Base-by-base conservation (phyloP, 2,797 vertebrate species). In the Crocodylus rhombifer region DNA sequence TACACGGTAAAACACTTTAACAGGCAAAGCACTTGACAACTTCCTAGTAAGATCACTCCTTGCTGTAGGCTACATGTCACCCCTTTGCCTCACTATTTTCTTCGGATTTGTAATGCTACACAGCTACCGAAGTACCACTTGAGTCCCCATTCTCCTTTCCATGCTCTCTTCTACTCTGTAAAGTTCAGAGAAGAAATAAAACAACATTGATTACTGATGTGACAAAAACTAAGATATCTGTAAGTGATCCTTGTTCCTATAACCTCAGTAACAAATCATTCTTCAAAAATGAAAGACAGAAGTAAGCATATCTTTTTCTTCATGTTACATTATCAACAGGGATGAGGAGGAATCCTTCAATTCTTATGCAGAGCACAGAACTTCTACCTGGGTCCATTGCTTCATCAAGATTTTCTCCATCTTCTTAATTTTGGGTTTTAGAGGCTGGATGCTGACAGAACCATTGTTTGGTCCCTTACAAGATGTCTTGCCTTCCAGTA, bases 241-340 rank as follows among this genome's bases (percentile, higher is more conserved):
- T 28, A 2, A 75, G 36, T 25, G 23, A 33, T 3, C 9, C 25
- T n/a, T 73, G 42, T 64, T 21, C 57, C 67, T 4, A 21, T 0
- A 30, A 2, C 57, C 30, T n/a, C 10, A 26, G 8, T 56, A 23
- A 14, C 26, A 33, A 69, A 26, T 9, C 5, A 18, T 51, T 0
- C 1, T 61, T 56, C 36, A 28, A 23, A 15, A 15, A 51, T 20
- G 51, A 7, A 73, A 73, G 51, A 28, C 6, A 1, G 6, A 5
- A 55, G 4, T 0, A 65, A n/a, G 55, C 71, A 6, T 18, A 14
- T 0, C 0, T 30, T 4, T 12, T 0, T 1, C 30, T 26, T 58
- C 17, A 5, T 63, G 25, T 18, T 60, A 18, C 20, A 60, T 14
- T 14, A 9, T 8, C 15, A 58, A 21, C 21, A 1, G 1, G 9